Evolutionary conservation across 1,140 invertebrate genomes (phyloP).

Genomic region (Colletes latitarsis): DNA sequence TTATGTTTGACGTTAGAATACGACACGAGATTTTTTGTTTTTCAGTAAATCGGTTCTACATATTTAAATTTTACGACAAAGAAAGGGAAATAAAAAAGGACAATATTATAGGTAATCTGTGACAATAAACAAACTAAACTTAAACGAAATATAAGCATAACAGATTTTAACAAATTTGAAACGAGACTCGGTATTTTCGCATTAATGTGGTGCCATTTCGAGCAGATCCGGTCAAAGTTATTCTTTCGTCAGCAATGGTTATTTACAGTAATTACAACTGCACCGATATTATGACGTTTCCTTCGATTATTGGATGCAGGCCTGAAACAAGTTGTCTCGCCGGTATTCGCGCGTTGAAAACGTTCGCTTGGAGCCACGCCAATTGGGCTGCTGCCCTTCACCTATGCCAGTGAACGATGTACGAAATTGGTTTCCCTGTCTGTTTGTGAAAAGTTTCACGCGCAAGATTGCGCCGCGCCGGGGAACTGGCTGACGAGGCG

Average conservation of each 20-base stretch:
- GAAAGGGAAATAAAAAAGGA: no score
- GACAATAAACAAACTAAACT: no score
- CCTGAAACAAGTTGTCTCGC: constrained; percentile 45
- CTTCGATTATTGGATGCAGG: constrained; percentile 32
- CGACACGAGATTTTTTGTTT: no score
- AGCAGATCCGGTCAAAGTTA: not conserved
- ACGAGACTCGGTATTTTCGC: no score
- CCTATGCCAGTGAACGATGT: constrained; percentile 77
- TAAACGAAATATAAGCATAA: no score
- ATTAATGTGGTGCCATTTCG: no score
- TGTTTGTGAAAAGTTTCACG: constrained; percentile 56
- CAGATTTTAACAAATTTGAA: no score
- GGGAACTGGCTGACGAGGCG: not conserved
- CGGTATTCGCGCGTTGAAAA: constrained; percentile 61
- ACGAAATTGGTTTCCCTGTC: constrained; percentile 76
- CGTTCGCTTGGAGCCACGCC: constrained; percentile 77
- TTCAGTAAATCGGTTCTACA: no score
- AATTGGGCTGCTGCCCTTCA: constrained; percentile 80
- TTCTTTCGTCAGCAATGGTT: constrained; percentile 15
- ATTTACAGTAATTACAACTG: constrained; percentile 33
- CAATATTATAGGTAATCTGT: no score
- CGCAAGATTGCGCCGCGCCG: constrained; percentile 47
- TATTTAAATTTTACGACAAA: no score
- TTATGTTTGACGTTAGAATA: no score
- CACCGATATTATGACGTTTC: constrained; percentile 55